Evolutionary conservation across 2,888 invertebrate genomes (phyloP), one percentile per base, ranked within the genome.

Genomic region (Stenoptilia bipunctidactyla): DNA sequence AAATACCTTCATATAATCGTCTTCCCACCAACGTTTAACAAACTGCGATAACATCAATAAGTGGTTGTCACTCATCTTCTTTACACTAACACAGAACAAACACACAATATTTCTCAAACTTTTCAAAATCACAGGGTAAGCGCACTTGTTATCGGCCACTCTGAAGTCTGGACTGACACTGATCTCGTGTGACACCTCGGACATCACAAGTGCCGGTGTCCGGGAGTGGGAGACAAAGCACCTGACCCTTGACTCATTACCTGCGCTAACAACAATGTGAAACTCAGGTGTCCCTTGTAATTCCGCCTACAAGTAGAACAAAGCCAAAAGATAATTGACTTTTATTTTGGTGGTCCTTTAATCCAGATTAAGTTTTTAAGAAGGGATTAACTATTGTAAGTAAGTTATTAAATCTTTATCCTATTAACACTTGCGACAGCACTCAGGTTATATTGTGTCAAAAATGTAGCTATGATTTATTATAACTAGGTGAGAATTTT

Each of bases 21-120:
- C 70, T 51, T 76, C 70, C 75, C 76, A 77, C 77, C 77, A 80
- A 1, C 76, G 61, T 46, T 69, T 72, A 5, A 76, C 72, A 45
- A 76, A 79, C 47, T 60, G 62, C 12, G 62, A 58, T 40, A 79
- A 49, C 50, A 69, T 68, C 13, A 47, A 52, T 51, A 79, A 57
- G 56, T 61, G 62, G 40, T 56, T 59, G 13, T 66, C 63, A 54
- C 58, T 58, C 64, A 63, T 61, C 9, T 39, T 47, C 13, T 41
- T 36, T 34, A 38, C 37, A 37, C 13, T 15, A 43, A 42, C 37
- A 42, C 40, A 46, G 37, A 30, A 30, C 12, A 30, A 8, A 2
- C n/a, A 30, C 30, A 30, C 30, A 10, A 30, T n/a, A 8, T 3
- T 30, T 30, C 30, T 3, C n/a, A n/a, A 30, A 12, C 12, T 9